Conservation (phyloP, 2,113 vertebrate species). For the Pygoscelis adeliae region DNA sequence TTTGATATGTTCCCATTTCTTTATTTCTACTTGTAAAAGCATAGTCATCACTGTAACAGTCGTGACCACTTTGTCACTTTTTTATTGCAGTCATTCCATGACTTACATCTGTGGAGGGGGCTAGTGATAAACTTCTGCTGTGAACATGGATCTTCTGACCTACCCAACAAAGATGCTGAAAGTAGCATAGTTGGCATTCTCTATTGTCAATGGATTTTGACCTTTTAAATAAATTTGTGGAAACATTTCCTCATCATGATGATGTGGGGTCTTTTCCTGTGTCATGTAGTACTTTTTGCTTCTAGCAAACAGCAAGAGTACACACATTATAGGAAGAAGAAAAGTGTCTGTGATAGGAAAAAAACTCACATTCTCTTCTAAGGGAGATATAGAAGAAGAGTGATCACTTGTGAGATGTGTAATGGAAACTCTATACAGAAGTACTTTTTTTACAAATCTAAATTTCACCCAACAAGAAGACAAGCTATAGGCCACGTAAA, state of each 20-base stretch:
- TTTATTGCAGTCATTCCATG: background rate
- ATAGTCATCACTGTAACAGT: background rate
- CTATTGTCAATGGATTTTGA: background rate
- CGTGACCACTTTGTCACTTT: background rate
- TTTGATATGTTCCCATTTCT: background rate
- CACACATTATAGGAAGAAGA: background rate
- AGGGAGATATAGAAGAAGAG: background rate
- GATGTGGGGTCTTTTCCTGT: rapidly evolving
- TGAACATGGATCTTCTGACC: background rate
- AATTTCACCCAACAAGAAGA: background rate
- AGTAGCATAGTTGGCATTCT: background rate
- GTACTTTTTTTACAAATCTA: background rate
- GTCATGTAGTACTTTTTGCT: background rate
- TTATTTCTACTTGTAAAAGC: background rate
- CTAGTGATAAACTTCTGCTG: background rate
- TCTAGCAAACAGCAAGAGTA: background rate
- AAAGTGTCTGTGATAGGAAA: background rate
- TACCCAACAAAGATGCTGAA: background rate
- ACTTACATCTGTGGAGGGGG: background rate
- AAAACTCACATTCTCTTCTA: background rate
- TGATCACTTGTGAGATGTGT: background rate
- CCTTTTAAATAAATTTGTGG: background rate
- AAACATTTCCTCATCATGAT: background rate
- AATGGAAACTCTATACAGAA: background rate
- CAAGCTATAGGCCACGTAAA: background rate